These are phyloP conservation scores for Hartigia nigra DNA, from an alignment of 2,888 invertebrate genomes.

Conservation along the genomic window DNA sequence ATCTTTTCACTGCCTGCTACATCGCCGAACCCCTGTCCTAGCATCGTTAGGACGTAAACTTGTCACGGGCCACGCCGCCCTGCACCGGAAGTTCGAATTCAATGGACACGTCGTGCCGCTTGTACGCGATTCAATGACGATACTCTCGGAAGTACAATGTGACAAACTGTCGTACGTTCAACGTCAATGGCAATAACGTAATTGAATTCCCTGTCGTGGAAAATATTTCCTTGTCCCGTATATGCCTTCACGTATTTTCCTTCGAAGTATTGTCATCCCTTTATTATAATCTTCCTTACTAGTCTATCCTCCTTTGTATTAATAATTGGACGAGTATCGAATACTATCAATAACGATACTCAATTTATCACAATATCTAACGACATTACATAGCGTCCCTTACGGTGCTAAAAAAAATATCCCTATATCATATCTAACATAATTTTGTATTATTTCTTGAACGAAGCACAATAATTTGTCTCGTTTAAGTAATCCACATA, in stretches of 20 bases:
- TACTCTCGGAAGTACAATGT: slow-evolving; percentile 12
- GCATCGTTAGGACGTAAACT: slow-evolving; percentile 32
- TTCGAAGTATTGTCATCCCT: neutral
- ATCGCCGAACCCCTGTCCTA: neutral
- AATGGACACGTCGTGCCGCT: slow-evolving; percentile 9
- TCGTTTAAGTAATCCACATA: too few species aligned
- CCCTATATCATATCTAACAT: neutral
- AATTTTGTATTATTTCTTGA: neutral
- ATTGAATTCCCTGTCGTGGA: slow-evolving; percentile 19
- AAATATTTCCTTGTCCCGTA: slow-evolving; percentile 13
- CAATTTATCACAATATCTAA: neutral
- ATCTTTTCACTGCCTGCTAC: neutral
- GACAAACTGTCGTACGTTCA: slow-evolving; percentile 10
- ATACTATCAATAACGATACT: neutral
- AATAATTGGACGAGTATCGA: neutral
- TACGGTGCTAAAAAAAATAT: neutral
- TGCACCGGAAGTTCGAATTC: slow-evolving; percentile 32
- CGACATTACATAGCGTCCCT: neutral
- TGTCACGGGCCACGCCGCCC: slow-evolving; percentile 32
- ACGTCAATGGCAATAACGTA: slow-evolving; percentile 20
- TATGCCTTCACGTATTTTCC: neutral
- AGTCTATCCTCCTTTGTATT: neutral
- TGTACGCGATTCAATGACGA: slow-evolving; percentile 13
- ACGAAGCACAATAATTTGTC: too few species aligned
- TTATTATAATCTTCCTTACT: neutral